Conservation (phyloP, 2,113 vertebrate genomes). For the Stercorarius parasiticus region DNA sequence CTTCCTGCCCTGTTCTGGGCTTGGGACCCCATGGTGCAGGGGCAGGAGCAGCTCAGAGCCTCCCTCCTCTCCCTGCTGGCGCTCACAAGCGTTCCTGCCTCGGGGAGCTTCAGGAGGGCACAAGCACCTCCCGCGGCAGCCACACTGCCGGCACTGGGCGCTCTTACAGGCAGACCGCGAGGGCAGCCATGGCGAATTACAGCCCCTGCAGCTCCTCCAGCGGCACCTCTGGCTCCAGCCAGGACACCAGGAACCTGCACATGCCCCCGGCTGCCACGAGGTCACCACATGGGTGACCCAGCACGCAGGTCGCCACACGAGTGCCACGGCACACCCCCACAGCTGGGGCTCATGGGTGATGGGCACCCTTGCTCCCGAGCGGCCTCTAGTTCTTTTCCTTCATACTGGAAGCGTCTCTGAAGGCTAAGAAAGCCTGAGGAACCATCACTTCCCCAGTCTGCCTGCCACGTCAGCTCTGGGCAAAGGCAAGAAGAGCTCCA, state of each 20-base stretch:
- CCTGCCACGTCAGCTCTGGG: neutral
- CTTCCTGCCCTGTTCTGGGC: neutral
- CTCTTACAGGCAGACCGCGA: too few relatives aligned
- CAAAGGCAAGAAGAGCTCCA: neutral
- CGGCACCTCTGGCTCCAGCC: neutral
- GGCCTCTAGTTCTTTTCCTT: neutral
- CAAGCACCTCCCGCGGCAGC: neutral
- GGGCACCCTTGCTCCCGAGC: fast-evolving
- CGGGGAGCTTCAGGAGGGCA: neutral
- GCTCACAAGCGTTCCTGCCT: neutral
- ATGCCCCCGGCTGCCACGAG: too few relatives aligned
- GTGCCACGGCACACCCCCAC: neutral
- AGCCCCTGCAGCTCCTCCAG: neutral
- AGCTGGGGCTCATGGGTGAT: fast-evolving
- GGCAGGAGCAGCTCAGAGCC: too few relatives aligned
- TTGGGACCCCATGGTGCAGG: neutral
- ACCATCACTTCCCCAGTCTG: neutral
- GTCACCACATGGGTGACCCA: neutral
- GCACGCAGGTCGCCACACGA: neutral
- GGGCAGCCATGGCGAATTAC: neutral
- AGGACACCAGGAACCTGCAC: neutral
- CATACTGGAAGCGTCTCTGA: fast-evolving
- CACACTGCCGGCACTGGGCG: fast-evolving
- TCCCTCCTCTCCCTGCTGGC: neutral
- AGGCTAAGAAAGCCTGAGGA: neutral